phyloP scores from a whole-genome alignment of 2,797 vertebrate genomes.

The Sebastes minor region DNA sequence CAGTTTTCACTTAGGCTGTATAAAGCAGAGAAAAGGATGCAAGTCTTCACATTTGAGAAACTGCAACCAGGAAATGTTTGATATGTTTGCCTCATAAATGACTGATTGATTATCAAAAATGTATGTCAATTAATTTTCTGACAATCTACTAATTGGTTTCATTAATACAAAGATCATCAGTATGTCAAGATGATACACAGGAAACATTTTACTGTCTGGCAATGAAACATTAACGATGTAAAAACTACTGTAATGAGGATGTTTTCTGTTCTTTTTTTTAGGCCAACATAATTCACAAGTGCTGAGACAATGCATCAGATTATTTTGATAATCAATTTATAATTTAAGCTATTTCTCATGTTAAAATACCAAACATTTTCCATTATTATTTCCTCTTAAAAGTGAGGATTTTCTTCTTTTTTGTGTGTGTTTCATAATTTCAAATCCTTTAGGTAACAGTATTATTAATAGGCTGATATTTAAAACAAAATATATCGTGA shows the following conservation, averaged over 20 bases:
- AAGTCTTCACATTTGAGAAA: not conserved
- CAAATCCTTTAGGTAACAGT: not conserved
- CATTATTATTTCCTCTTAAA: not conserved
- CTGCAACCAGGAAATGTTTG: not conserved
- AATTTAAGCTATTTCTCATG: fast-evolving
- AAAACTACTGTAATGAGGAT: not conserved
- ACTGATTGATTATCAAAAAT: not conserved
- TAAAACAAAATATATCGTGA: no score
- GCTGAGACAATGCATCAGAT: not conserved
- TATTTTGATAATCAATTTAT: not conserved
- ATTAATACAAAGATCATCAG: not conserved
- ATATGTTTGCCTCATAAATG: not conserved
- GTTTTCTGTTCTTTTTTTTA: not conserved
- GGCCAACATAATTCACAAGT: not conserved
- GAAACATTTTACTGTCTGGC: fast-evolving
- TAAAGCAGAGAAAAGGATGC: not conserved
- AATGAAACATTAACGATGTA: not conserved
- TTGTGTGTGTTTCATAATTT: not conserved
- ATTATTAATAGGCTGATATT: no score
- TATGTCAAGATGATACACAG: not conserved
- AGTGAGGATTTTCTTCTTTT: not conserved
- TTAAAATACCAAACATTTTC: not conserved
- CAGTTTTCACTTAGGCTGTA: not conserved
- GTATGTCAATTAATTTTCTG: not conserved
- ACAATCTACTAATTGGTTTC: not conserved